Percentiles rank a stretch among this genome's conserved stretches.
Conservation (phyloP, 2,888 invertebrate species). For the Adela reaumurella region DNA sequence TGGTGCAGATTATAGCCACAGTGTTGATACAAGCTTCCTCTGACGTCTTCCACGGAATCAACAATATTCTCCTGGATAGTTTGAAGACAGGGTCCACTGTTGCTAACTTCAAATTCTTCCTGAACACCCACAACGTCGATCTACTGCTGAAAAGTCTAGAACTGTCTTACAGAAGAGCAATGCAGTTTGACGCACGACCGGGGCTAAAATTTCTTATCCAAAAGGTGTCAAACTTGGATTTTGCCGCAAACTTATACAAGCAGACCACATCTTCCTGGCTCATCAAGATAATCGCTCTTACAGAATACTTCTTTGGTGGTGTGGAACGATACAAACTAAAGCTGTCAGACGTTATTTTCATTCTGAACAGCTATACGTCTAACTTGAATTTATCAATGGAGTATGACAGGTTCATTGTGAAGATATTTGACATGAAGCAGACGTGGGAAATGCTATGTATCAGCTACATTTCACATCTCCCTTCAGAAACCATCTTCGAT, state of each 20-base stretch:
- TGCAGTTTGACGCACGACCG: conserved; percentile 86
- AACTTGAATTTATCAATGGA: conserved; percentile 50
- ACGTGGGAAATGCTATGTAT: conserved; percentile 62
- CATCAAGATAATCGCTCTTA: conserved; percentile 79
- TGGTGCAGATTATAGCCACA: conserved; percentile 86
- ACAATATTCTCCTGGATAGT: conserved; percentile 56
- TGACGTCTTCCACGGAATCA: conserved; percentile 60
- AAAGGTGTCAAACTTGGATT: conserved; percentile 83
- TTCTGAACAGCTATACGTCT: conserved; percentile 57
- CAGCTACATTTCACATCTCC: conserved; percentile 49
- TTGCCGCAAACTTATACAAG: conserved; percentile 86
- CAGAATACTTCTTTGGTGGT: conserved; percentile 78
- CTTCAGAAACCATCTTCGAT: conserved; percentile 38
- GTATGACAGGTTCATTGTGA: conserved; percentile 56
- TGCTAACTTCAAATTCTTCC: conserved; percentile 41
- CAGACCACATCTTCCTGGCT: conserved; percentile 92
- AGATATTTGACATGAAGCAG: conserved; percentile 58
- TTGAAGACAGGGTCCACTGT: conserved; percentile 40
- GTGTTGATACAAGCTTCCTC: conserved; percentile 74
- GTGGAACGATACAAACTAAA: conserved; percentile 62
- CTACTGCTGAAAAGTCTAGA: conserved; percentile 75
- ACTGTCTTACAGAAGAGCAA: conserved; percentile 75
- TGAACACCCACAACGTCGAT: conserved; percentile 62
- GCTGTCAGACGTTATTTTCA: conserved; percentile 59
- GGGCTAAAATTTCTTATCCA: conserved; percentile 92